Conservation (phyloP, 2,888 invertebrate species). For the Rhodophaea formosa region DNA sequence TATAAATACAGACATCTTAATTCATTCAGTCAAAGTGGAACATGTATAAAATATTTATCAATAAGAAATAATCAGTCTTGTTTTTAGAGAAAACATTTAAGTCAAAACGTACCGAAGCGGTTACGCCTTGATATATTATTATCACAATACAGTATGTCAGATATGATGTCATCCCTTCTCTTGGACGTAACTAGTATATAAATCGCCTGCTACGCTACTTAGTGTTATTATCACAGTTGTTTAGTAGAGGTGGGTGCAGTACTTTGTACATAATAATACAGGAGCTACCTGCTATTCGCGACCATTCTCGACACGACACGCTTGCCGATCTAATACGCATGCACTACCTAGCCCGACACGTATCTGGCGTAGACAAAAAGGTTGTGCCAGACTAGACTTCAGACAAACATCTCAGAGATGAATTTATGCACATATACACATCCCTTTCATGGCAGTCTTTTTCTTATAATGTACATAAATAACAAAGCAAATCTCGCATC, state of each 20-base stretch:
- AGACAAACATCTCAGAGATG: constrained; percentile 71
- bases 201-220: constrained; percentile 82
- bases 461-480: constrained; percentile 78
- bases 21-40: constrained; percentile 79
- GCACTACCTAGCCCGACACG: constrained; percentile 55
- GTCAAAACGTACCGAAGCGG: constrained; percentile 61
- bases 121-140: constrained; percentile 67
- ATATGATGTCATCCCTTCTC: constrained; percentile 82
- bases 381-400: constrained; percentile 53
- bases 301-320: constrained; percentile 61
- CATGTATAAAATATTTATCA: constrained; percentile 79
- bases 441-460: constrained; percentile 74
- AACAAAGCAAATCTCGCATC: constrained; percentile 70
- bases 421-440: constrained; percentile 69
- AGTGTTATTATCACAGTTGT: constrained; percentile 83
- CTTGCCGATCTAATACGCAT: constrained; percentile 53
- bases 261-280: constrained; percentile 80
- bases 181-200: constrained; percentile 81
- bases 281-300: constrained; percentile 72
- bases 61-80: constrained; percentile 83
- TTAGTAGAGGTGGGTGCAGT: constrained; percentile 82
- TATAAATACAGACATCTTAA: constrained; percentile 77
- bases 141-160: constrained; percentile 82
- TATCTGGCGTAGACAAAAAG: constrained; percentile 28
- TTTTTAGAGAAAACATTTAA: constrained; percentile 79